Base-by-base conservation (phyloP, 2,888 invertebrate species). In the Spisula subtruncata region DNA sequence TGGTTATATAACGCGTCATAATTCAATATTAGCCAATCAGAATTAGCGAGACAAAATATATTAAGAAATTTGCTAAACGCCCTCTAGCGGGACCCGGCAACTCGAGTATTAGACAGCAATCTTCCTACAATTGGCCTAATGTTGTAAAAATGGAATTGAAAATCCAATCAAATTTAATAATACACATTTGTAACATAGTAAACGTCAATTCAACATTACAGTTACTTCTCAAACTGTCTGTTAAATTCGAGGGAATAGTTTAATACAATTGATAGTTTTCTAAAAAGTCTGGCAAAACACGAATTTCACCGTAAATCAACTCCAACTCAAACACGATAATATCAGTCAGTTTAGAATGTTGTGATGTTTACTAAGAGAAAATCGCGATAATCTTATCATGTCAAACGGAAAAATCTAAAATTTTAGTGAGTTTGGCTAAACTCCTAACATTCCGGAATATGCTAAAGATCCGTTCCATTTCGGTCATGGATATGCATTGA, bases 331-430 rank as follows among this genome's bases (percentile, higher is more conserved):
- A 8, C 46, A 81, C 81, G 86, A 86, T 86, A 81, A 81, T n/a
- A 41, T 48, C 60, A 25, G 35, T 32, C 83, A 80, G 79, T 88
- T 80, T 85, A 85, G 84, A 88, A 71, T 88, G 84, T 83, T 88
- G 80, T 54, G 83, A 84, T 85, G 79, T 88, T 56, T 60, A 66
- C 48, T 80, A 85, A 84, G 84, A n/a, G 81, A 66, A 81, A 32
- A 85, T 29, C 48, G 54, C 51, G 29, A 32, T 85, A 60, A 84
- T 88, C 88, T 88, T 85, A 88, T 88, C 88, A 66, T 88, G 88
- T 32, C 88, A 85, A 54, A 32, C 75, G 5, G 75, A 10, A n/a
- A 66, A 66, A 12, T 66, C 60, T 75, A 75, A 75, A 75, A 29
- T 32, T 32, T 16, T 32, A 32, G 18, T 75, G 75, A 75, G 35